A percentile compares a stretch with the other conserved stretches of the same genome.
Conservation (phyloP, 2,113 vertebrate species). For the Sinocyclocheilus anshuiensis region DNA sequence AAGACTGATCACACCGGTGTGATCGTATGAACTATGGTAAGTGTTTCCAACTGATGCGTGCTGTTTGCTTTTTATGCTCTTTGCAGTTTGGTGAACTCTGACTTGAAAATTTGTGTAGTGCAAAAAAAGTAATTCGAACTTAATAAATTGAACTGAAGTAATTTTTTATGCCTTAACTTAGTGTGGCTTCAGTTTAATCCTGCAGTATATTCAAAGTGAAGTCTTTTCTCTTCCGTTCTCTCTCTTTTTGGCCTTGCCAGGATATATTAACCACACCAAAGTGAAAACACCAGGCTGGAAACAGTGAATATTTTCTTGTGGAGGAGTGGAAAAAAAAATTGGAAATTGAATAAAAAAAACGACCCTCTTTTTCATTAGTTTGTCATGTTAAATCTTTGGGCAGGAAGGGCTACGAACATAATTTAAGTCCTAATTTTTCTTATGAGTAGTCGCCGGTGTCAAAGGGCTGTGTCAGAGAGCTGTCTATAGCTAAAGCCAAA, state of each 20-base stretch:
- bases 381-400: constrained; percentile 34
- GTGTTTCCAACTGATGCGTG: constrained; percentile 31
- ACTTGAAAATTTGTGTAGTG: background rate
- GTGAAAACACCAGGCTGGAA: constrained; percentile 55
- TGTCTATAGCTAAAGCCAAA: constrained; percentile 48
- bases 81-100: constrained; percentile 16
- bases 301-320: constrained; percentile 52
- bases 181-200: constrained; percentile 2
- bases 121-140: background rate
- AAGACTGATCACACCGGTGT: too few relatives aligned
- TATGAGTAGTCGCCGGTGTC: background rate
- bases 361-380: constrained; percentile 49
- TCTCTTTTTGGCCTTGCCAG: constrained; percentile 40
- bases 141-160: background rate
- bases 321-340: constrained; percentile 55
- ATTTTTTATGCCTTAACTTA: background rate
- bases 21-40: constrained; percentile 51
- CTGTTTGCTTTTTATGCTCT: background rate
- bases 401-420: constrained; percentile 29
- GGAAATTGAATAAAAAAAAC: constrained; percentile 58
- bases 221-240: constrained; percentile 35
- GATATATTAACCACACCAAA: constrained; percentile 56
- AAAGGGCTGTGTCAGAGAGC: constrained; percentile 32
- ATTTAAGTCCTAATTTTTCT: constrained; percentile 26
- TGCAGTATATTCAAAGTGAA: constrained; percentile 21